Conservation (phyloP, 2,797 vertebrate species). For the Dendrocincla fuliginosa region DNA sequence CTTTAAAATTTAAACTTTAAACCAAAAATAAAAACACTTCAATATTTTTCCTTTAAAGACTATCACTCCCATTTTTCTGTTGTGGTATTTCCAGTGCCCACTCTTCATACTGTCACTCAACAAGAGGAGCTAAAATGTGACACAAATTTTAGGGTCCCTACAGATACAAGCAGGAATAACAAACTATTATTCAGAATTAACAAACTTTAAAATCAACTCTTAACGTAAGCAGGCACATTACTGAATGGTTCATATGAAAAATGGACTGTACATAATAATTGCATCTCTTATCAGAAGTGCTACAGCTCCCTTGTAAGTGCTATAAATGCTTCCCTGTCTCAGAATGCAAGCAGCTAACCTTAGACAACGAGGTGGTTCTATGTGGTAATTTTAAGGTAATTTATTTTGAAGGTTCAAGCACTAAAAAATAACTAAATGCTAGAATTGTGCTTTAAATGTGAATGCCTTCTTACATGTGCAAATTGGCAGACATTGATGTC, state of each 20-base stretch:
- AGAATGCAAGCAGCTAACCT: neutral
- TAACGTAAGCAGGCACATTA: neutral
- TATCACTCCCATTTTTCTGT: neutral
- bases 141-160: neutral
- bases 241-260: neutral
- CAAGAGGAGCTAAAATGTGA: neutral
- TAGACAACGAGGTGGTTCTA: neutral
- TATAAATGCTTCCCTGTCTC: neutral
- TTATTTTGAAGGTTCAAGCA: neutral
- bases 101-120: neutral
- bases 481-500: neutral
- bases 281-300: neutral
- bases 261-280: neutral
- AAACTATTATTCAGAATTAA: no score
- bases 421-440: neutral
- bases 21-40: neutral
- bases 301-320: neutral
- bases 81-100: neutral
- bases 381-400: neutral
- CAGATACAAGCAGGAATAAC: neutral
- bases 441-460: neutral
- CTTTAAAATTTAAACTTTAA: neutral
- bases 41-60: neutral
- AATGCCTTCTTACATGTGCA: neutral
- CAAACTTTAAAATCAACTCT: neutral